Conservation (phyloP, 2,888 invertebrate genomes). For the Ichneumoninae sp. region DNA sequence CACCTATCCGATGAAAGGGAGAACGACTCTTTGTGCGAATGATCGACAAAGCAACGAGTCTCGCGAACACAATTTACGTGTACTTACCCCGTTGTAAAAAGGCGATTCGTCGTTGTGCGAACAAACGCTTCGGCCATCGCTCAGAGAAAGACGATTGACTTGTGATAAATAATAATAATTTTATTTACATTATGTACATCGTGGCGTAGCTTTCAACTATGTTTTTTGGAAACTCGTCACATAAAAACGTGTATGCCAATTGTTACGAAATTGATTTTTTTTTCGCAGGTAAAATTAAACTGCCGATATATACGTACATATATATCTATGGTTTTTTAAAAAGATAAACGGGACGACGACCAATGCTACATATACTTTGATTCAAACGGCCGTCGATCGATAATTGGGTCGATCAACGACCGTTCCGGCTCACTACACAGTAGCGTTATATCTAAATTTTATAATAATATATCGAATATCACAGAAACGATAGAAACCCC, state of each 20-base stretch:
- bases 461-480: slow-evolving; percentile 60
- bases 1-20: not conserved
- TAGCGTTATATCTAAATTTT: slow-evolving; percentile 16
- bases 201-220: slow-evolving; percentile 36
- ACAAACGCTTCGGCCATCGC: not conserved
- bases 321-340: slow-evolving; percentile 8
- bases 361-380: slow-evolving; percentile 13
- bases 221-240: slow-evolving; percentile 41
- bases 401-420: slow-evolving; percentile 1
- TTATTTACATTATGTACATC: slow-evolving; percentile 67
- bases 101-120: not conserved
- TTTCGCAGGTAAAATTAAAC: slow-evolving; percentile 5
- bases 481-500: slow-evolving; percentile 66
- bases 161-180: slow-evolving; percentile 67
- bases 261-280: slow-evolving; percentile 23
- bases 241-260: slow-evolving; percentile 23
- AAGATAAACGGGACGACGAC: slow-evolving; percentile 8
- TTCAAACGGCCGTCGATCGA: not conserved
- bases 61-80: not conserved
- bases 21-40: not conserved
- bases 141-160: not conserved
- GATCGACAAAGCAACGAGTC: not conserved
- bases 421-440: slow-evolving; percentile 4
- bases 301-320: slow-evolving; percentile 13
- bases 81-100: not conserved